Base-by-base conservation (phyloP, 2,888 invertebrate genomes). In the Aphidius colemani region DNA sequence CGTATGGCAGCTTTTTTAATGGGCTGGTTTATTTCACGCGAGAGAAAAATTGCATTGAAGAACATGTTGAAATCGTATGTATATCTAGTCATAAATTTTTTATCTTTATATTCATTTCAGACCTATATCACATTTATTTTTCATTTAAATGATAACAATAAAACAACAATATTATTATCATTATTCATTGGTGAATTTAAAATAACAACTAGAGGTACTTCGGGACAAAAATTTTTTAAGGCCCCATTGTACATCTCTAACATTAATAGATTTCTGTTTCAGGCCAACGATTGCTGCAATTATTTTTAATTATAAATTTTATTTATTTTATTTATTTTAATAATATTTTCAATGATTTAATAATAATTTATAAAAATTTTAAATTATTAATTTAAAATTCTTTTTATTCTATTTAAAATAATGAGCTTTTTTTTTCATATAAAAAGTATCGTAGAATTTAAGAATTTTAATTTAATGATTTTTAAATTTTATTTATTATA, bases 21-120 rank as follows among this genome's bases (percentile, higher is more conserved):
- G 86, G 98, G 98, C 85, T 96, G 98, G 96, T 98, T 98, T 87
- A 89, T 96, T 80, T 94, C 96, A 71, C 88, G 98, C 78, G 97
- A 98, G 83, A 87, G 99, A 79, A 96, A 94, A 85, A 85, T 86
- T 75, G 98, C 96, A 77, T 87, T 98, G 79, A 96, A 93, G 85
- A 88, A 89, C 82, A 93, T 98, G 83, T 89, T 97, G 72, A 98
- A 96, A 90, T 91, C 96, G 97, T 99, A 94, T 87, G 97, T 96
- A 89, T 83, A 69, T 65, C 49, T 58, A 49, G 41, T 62, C 55
- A 10, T 62, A 40, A 18, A 63, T 55, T 53, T 43, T 56, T 43
- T 56, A 55, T 48, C 64, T 48, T 39, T 62, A 53, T 65, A 30
- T 30, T 30, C 30, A 30, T 30, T 30, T 30, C 30, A 30, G 30